These are phyloP conservation scores for Coracias cyanogaster DNA, from an alignment of 2,797 vertebrate genomes.

Conservation along the genomic window DNA sequence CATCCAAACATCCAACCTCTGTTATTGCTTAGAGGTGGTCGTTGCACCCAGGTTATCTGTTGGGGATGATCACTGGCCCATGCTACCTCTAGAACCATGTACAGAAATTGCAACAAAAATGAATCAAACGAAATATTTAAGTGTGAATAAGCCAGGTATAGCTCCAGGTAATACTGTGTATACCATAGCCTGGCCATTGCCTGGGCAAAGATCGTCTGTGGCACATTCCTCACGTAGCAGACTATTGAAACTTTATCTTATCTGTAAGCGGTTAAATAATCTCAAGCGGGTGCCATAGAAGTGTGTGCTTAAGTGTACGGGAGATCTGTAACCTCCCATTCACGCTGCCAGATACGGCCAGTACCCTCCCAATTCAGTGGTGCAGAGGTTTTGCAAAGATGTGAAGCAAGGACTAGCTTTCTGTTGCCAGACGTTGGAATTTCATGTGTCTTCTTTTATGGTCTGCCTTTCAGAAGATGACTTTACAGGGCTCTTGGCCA, in stretches of 20 bases:
- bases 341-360: accelerated
- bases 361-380: too few relatives aligned
- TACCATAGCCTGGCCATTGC: not conserved
- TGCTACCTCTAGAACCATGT: not conserved
- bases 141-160: not conserved
- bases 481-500: not conserved
- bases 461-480: not conserved
- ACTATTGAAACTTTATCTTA: not conserved
- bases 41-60: not conserved
- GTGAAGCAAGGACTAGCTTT: not conserved
- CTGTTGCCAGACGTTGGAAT: not conserved
- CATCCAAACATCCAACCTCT: not conserved
- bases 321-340: not conserved
- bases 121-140: not conserved
- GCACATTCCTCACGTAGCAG: not conserved
- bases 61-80: not conserved
- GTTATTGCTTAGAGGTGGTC: too few relatives aligned
- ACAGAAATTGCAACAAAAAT: not conserved
- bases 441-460: not conserved
- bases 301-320: not conserved
- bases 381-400: not conserved
- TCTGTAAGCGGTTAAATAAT: not conserved
- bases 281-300: not conserved
- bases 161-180: not conserved
- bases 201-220: not conserved